Evolutionary conservation across 2,797 vertebrate species (phyloP).

Genomic region (Leptodactylus fallax): DNA sequence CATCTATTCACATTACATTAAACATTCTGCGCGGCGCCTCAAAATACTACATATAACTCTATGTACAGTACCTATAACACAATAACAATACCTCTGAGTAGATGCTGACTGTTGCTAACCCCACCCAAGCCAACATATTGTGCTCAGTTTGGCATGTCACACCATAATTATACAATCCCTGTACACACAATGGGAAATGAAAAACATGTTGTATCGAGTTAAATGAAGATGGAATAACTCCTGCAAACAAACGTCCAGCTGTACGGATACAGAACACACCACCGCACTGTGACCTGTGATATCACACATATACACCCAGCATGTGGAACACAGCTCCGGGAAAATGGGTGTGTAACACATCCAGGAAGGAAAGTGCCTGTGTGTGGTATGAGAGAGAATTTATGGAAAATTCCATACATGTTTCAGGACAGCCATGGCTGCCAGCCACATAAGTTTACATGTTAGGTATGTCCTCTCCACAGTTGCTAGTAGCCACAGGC

Average conservation of each 20-base stretch:
- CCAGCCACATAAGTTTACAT: background rate
- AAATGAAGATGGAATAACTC: background rate
- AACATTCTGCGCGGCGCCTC: background rate
- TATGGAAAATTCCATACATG: constrained; percentile 7
- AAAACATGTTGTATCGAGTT: background rate
- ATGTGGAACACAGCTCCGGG: constrained; percentile 43
- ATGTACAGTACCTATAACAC: background rate
- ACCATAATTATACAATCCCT: constrained; percentile 20
- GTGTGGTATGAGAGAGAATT: constrained; percentile 27
- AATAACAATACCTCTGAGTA: background rate
- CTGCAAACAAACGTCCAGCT: background rate
- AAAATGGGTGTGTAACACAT: constrained; percentile 57
- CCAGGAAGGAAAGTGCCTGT: constrained; percentile 59
- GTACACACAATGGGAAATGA: constrained; percentile 6
- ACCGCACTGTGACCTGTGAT: constrained; percentile 32
- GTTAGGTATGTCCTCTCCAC: background rate
- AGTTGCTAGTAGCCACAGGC: background rate
- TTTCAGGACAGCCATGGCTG: background rate
- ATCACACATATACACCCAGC: constrained; percentile 39
- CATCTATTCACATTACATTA: background rate
- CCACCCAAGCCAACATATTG: constrained; percentile 15
- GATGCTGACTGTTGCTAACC: constrained; percentile 15
- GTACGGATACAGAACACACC: constrained; percentile 17
- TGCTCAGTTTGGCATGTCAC: constrained; percentile 9
- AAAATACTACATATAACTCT: background rate